phyloP scores from a whole-genome alignment of 2,797 vertebrate species.

The Cyprinodon diabolis region DNA sequence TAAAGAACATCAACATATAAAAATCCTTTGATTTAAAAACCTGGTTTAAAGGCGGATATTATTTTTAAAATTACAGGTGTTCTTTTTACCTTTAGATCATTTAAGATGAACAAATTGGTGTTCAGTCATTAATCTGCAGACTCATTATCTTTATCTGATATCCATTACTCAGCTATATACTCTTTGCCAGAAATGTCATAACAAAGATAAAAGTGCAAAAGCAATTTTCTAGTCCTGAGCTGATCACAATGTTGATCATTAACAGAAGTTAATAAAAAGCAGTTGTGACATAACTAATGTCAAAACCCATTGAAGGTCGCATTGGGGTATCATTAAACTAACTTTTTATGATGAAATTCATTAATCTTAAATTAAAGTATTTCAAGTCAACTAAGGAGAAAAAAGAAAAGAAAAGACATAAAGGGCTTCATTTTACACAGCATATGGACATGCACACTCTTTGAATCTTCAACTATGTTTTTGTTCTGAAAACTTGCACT shows the following conservation, averaged over 20 bases:
- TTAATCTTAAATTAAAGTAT: constrained; percentile 18
- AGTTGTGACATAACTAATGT: constrained; percentile 13
- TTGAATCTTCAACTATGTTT: not conserved
- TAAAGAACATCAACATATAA: not conserved
- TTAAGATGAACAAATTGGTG: constrained; percentile 16
- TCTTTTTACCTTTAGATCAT: constrained; percentile 16
- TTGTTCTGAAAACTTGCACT: not conserved
- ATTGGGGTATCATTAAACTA: not conserved
- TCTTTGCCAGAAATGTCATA: constrained; percentile 6
- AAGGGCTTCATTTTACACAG: not conserved
- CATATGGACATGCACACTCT: not conserved
- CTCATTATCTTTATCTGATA: not conserved
- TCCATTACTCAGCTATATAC: not conserved
- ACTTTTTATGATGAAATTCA: not conserved
- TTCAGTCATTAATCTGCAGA: constrained; percentile 7
- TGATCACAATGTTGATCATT: constrained; percentile 15
- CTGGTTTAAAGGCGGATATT: not conserved
- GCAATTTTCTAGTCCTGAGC: constrained; percentile 14
- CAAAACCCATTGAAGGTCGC: not conserved
- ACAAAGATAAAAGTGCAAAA: constrained; percentile 31
- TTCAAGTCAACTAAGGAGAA: not conserved
- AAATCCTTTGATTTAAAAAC: not conserved
- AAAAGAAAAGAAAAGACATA: not conserved
- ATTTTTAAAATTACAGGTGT: not conserved
- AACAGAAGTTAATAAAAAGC: constrained; percentile 14